Evolutionary conservation across 2,888 invertebrate genomes (phyloP).

Genomic region (Lamellibrachia columna): DNA sequence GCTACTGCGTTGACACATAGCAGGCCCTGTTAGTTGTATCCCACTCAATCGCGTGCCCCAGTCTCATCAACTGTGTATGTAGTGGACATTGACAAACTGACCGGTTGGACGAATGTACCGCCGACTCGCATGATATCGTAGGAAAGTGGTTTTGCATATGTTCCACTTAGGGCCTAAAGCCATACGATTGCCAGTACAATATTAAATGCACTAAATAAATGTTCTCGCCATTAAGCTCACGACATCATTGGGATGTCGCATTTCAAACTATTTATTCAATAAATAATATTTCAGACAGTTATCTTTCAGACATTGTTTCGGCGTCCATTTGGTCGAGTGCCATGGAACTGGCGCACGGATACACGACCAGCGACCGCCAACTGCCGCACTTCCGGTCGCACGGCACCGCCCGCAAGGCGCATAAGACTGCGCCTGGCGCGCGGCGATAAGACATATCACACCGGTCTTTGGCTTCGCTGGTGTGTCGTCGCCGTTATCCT

Average conservation of each 20-base stretch:
- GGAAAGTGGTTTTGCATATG: not conserved
- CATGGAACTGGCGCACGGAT: conserved; percentile 5
- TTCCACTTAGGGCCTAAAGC: not conserved
- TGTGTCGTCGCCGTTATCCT: not conserved
- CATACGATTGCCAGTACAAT: not conserved
- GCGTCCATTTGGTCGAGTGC: not conserved
- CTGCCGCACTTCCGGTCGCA: not conserved
- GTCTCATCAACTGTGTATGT: not conserved
- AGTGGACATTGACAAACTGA: not conserved
- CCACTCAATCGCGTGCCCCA: no score
- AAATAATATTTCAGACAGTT: not conserved
- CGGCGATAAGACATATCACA: not conserved
- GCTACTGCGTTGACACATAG: no score
- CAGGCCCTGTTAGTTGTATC: no score
- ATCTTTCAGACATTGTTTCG: not conserved
- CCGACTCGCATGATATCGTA: not conserved
- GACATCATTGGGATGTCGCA: not conserved
- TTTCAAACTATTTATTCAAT: not conserved
- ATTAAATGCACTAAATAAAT: not conserved
- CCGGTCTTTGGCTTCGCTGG: not conserved
- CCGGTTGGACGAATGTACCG: not conserved
- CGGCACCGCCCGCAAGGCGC: not conserved
- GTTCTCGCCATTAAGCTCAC: not conserved
- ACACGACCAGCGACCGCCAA: not conserved
- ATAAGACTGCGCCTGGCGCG: not conserved